These are phyloP conservation scores for Gymnosoma rotundatum DNA, from an alignment of 2,888 invertebrate genomes.

Conservation along the genomic window DNA sequence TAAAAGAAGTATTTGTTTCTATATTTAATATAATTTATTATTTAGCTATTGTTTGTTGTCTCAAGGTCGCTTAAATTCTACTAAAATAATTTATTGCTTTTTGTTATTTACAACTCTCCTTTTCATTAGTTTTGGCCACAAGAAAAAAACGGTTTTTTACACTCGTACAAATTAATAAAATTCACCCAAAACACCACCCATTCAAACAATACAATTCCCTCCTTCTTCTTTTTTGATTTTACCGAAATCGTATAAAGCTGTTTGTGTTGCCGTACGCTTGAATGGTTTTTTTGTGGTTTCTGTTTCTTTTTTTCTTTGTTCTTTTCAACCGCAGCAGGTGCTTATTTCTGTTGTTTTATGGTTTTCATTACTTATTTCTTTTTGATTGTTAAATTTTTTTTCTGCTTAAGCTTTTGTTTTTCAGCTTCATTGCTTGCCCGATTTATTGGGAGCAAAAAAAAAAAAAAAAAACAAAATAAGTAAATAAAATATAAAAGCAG, in stretches of 20 bases:
- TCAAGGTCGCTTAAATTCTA: conserved; percentile 66
- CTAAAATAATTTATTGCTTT: conserved; percentile 59
- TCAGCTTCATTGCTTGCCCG: conserved; percentile 55
- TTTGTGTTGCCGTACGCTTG: conserved; percentile 43
- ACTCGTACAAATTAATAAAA: neutral
- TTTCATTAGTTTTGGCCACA: conserved; percentile 61
- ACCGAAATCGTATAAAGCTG: conserved; percentile 4
- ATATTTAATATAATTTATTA: conserved; percentile 12
- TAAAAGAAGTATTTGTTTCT: neutral
- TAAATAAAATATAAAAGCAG: neutral
- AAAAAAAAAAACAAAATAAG: no score
- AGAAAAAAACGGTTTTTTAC: neutral
- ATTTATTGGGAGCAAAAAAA: neutral
- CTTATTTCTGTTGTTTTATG: conserved; percentile 11
- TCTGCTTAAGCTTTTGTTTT: conserved; percentile 39
- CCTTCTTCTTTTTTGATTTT: conserved; percentile 9
- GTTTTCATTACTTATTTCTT: conserved; percentile 15
- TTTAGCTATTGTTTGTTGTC: conserved; percentile 32
- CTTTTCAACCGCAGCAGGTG: conserved; percentile 58
- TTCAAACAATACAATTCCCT: conserved; percentile 41
- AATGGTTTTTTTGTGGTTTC: neutral
- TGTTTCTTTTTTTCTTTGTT: neutral
- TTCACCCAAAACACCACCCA: conserved; percentile 51
- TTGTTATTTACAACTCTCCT: conserved; percentile 46
- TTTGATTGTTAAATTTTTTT: conserved; percentile 33